Evolutionary conservation across 1,140 invertebrate species (phyloP).

Genomic region (Rhizoglyphus robini): DNA sequence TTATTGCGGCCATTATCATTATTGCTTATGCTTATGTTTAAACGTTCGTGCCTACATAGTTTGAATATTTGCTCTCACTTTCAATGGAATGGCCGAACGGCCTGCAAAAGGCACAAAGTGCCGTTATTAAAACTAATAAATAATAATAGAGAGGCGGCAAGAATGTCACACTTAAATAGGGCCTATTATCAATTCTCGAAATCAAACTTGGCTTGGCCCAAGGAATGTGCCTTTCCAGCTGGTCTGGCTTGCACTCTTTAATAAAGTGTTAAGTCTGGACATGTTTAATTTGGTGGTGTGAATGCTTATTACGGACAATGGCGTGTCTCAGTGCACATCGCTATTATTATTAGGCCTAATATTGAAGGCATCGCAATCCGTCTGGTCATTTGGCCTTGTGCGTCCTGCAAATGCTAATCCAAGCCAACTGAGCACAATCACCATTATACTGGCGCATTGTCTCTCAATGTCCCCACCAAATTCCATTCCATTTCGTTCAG

Average conservation of each 20-base stretch:
- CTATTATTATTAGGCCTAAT: slow-evolving; percentile 9
- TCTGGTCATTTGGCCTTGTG: too few relatives aligned
- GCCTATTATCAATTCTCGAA: not conserved
- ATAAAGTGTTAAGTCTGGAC: slow-evolving; percentile 1
- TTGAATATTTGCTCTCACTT: not conserved
- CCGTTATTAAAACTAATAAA: slow-evolving; percentile 15
- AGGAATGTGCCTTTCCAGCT: not conserved
- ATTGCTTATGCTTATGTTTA: not conserved
- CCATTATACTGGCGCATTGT: too few relatives aligned
- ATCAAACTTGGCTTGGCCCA: not conserved
- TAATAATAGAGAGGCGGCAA: slow-evolving; percentile 1
- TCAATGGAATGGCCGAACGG: not conserved
- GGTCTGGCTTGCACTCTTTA: not conserved
- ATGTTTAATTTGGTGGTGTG: not conserved
- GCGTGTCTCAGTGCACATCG: not conserved
- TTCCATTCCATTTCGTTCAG: too few relatives aligned
- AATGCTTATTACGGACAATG: not conserved
- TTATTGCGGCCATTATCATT: not conserved
- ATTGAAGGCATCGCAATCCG: not conserved
- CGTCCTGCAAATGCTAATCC: too few relatives aligned
- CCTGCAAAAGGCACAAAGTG: not conserved
- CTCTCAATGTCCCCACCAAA: too few relatives aligned
- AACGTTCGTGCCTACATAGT: not conserved
- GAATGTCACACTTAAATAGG: slow-evolving; percentile 15
- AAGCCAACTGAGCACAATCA: too few relatives aligned